Percentiles rank a stretch among this genome's conserved stretches.
These are phyloP conservation scores for Styela clava DNA, from an alignment of 23 tunicate genomes.

Conservation along the genomic window DNA sequence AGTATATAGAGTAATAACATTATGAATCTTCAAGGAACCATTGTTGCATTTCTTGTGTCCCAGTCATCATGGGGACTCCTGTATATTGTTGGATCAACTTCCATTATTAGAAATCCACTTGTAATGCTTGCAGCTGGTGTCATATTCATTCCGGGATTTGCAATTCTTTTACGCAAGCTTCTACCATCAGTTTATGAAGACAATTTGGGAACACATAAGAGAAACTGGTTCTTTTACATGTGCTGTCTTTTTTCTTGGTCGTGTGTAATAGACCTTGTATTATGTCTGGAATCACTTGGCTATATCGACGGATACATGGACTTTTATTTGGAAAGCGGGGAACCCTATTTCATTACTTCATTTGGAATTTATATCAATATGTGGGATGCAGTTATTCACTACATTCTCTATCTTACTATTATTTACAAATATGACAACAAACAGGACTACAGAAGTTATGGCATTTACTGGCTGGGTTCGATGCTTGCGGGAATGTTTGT, in stretches of 20 bases:
- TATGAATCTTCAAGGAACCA: neutral
- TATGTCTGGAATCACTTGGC: conserved; percentile 39
- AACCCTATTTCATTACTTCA: conserved; percentile 50
- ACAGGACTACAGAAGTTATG: conserved; percentile 43
- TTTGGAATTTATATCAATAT: conserved; percentile 39
- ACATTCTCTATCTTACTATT: conserved; percentile 36
- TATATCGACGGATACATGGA: conserved; percentile 42
- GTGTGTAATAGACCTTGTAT: conserved; percentile 54
- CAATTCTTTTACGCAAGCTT: neutral
- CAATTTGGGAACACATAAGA: neutral
- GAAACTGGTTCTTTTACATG: conserved; percentile 54
- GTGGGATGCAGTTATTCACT: conserved; percentile 48
- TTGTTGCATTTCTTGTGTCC: conserved; percentile 19
- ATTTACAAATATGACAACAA: conserved; percentile 62
- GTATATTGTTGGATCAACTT: conserved; percentile 17
- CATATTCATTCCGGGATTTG: conserved; percentile 30
- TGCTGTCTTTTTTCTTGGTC: conserved; percentile 66
- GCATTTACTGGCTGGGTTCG: conserved; percentile 42
- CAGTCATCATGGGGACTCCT: conserved; percentile 19
- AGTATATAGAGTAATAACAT: no score
- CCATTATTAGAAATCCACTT: neutral
- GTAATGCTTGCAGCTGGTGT: conserved; percentile 1
- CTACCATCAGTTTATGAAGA: conserved; percentile 5
- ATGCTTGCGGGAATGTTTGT: conserved; percentile 33
- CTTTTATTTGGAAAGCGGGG: conserved; percentile 59